Conservation (phyloP, 2,888 invertebrate genomes). For the Perithous albicinctus region DNA sequence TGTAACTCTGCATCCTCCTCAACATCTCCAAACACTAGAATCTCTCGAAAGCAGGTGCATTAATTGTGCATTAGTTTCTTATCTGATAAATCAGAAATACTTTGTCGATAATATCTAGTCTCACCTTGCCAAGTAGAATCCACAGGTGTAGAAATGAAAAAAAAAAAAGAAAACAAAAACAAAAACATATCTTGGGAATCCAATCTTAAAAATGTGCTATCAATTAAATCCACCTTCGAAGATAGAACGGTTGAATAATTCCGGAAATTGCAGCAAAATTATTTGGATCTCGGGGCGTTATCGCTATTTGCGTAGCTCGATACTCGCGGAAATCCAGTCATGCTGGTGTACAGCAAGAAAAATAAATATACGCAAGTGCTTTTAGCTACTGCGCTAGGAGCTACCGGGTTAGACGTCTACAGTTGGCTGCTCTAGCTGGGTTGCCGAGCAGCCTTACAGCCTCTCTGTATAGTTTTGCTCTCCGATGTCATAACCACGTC, state of each 20-base stretch:
- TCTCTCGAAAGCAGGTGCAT: neutral
- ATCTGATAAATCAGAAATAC: constrained; percentile 6
- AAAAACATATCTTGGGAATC: neutral
- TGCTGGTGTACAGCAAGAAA: neutral
- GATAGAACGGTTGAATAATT: constrained; percentile 14
- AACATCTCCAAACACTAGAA: neutral
- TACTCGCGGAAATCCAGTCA: constrained; percentile 24
- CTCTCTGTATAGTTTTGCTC: constrained; percentile 54
- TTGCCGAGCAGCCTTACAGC: constrained; percentile 27
- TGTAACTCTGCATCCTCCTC: neutral
- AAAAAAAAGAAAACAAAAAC: neutral
- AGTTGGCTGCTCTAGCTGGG: constrained; percentile 6
- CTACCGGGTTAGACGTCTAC: constrained; percentile 39
- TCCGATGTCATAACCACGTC: constrained; percentile 68
- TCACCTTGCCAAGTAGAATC: neutral
- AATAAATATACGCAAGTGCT: neutral
- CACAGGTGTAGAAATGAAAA: neutral
- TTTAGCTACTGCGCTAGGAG: constrained; percentile 12
- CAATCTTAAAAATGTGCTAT: neutral
- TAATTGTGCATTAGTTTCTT: neutral
- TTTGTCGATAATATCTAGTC: neutral
- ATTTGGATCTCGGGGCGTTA: constrained; percentile 1
- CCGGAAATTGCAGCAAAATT: neutral
- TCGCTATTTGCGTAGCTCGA: constrained; percentile 8
- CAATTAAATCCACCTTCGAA: neutral